Conservation (phyloP, 2,888 invertebrate species). For the Noctua janthina region DNA sequence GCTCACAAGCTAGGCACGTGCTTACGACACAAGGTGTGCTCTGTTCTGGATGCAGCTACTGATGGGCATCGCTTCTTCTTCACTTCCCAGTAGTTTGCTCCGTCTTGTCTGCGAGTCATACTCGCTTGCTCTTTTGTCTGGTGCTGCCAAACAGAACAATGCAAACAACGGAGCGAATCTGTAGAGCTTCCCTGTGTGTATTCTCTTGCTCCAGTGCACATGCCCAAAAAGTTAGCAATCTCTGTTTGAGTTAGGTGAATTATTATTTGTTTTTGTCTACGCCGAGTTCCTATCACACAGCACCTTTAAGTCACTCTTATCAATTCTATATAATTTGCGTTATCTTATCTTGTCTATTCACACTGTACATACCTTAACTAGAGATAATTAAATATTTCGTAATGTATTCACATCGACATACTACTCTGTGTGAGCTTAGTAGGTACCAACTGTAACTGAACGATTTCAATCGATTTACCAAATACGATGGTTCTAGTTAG, state of each 20-base stretch:
- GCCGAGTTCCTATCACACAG: slow-evolving; percentile 18
- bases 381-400: slow-evolving; percentile 56
- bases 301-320: slow-evolving; percentile 56
- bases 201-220: background rate
- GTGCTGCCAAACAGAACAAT: slow-evolving; percentile 9
- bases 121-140: slow-evolving; percentile 12
- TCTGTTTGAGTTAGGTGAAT: slow-evolving; percentile 5
- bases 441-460: slow-evolving; percentile 19
- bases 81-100: background rate
- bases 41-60: background rate
- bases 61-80: slow-evolving; percentile 6
- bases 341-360: slow-evolving; percentile 71
- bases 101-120: slow-evolving; percentile 4
- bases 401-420: slow-evolving; percentile 31
- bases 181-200: background rate
- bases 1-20: background rate
- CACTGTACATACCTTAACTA: slow-evolving; percentile 56
- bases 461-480: slow-evolving; percentile 47
- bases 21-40: background rate
- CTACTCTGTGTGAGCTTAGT: slow-evolving; percentile 7
- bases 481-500: slow-evolving; percentile 33
- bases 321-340: slow-evolving; percentile 57
- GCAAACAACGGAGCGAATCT: background rate
- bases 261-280: slow-evolving; percentile 27
- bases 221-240: background rate